Conservation (phyloP, 2,797 vertebrate genomes). For the Melanogrammus aeglefinus region DNA sequence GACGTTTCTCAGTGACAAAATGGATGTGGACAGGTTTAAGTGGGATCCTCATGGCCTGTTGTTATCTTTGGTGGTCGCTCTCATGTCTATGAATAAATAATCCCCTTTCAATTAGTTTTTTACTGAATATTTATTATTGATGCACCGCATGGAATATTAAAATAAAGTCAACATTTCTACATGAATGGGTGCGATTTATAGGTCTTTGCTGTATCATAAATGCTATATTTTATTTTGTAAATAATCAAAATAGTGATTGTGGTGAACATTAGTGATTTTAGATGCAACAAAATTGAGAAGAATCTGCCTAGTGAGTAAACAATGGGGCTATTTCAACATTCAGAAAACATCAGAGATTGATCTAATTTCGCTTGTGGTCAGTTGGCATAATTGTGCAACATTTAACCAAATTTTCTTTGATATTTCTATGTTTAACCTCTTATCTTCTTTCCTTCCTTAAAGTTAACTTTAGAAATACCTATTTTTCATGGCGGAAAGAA, state of each 20-base stretch:
- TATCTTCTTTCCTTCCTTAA: neutral
- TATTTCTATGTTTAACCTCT: neutral
- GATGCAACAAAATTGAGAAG: no score
- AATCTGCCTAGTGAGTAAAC: no score
- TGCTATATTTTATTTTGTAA: no score
- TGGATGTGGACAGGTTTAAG: slow-evolving; percentile 28
- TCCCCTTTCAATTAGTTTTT: slow-evolving; percentile 24
- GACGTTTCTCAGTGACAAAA: slow-evolving; percentile 12
- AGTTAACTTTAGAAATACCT: neutral
- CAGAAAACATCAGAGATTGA: no score
- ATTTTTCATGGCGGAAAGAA: neutral
- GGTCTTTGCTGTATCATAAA: no score
- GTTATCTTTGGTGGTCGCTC: slow-evolving; percentile 7
- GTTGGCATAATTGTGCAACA: neutral
- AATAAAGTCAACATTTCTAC: slow-evolving; percentile 8
- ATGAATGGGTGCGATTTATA: neutral
- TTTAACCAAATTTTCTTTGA: neutral
- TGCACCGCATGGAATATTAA: neutral
- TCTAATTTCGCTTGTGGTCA: neutral
- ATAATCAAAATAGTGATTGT: no score
- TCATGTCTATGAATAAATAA: slow-evolving; percentile 46
- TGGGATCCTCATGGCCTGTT: slow-evolving; percentile 22
- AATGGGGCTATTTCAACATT: no score
- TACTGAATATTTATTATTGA: slow-evolving; percentile 31
- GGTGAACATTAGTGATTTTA: no score